phyloP scores from a whole-genome alignment of 1,140 invertebrate genomes.

The Cyclargus thomasi region DNA sequence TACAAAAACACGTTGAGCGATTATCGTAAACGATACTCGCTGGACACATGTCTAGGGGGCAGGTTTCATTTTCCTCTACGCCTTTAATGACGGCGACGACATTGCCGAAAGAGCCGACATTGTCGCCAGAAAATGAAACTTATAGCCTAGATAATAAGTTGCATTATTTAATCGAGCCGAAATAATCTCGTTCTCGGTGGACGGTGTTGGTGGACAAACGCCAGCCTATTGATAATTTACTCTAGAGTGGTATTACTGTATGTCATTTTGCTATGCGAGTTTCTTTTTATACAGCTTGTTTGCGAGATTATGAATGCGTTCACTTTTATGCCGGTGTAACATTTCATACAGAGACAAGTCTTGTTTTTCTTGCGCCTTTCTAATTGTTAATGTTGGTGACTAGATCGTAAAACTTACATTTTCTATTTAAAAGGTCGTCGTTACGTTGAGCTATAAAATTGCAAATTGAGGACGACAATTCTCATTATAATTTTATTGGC shows the following conservation, averaged over 20 bases:
- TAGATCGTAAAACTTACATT: neutral
- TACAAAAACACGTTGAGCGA: no score
- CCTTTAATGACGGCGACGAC: no score
- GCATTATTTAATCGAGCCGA: no score
- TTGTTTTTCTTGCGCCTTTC: neutral
- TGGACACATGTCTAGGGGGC: no score
- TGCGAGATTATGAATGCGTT: constrained; percentile 4
- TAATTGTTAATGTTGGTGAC: constrained; percentile 4
- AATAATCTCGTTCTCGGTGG: no score
- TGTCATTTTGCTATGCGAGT: constrained; percentile 13
- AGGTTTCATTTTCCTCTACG: no score
- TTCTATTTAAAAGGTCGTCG: neutral
- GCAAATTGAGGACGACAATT: neutral
- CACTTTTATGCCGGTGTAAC: constrained; percentile 4
- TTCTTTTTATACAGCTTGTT: neutral
- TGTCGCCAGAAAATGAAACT: no score
- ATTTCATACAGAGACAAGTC: neutral
- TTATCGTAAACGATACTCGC: no score
- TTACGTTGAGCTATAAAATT: neutral
- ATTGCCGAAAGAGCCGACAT: no score
- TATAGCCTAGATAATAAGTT: no score
- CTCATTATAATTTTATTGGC: neutral
- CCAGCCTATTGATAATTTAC: neutral
- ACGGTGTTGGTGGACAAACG: no score
- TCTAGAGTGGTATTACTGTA: neutral